phyloP scores from a whole-genome alignment of 1,140 invertebrate genomes.

The Melipona quadrifasciata region DNA sequence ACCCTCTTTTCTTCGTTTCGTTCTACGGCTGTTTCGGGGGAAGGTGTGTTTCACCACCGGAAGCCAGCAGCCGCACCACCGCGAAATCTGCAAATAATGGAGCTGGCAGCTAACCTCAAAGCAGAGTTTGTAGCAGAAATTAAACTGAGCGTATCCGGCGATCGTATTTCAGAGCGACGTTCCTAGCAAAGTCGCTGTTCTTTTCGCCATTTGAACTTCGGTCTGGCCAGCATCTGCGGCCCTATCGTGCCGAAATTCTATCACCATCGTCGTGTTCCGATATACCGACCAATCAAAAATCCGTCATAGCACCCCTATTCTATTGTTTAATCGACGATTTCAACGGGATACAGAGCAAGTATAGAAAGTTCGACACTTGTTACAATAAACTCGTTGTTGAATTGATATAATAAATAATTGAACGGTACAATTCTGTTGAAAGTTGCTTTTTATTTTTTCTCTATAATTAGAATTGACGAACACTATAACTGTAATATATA shows the following conservation, averaged over 20 bases:
- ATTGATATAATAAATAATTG: no score
- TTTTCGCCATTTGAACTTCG: slow-evolving; percentile 60
- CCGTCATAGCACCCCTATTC: not conserved
- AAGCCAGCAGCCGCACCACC: not conserved
- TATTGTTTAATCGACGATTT: not conserved
- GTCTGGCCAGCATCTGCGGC: slow-evolving; percentile 32
- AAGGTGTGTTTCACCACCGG: not conserved
- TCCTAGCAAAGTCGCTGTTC: slow-evolving; percentile 38
- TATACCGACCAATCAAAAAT: not conserved
- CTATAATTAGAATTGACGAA: no score
- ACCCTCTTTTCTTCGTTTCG: not conserved
- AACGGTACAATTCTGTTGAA: no score
- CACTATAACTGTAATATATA: no score
- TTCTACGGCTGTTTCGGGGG: not conserved
- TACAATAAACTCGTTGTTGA: no score
- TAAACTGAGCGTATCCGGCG: slow-evolving; percentile 41
- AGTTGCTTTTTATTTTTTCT: no score
- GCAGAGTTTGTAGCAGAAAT: slow-evolving; percentile 40
- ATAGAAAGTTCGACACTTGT: no score
- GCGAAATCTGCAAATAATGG: slow-evolving; percentile 59
- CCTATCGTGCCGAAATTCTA: slow-evolving; percentile 1
- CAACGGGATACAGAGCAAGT: no score
- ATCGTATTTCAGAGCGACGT: slow-evolving; percentile 49
- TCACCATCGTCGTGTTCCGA: not conserved
- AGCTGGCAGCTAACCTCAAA: slow-evolving; percentile 5